These are phyloP conservation scores for Idaea dimidiata DNA, from an alignment of 2,888 invertebrate genomes.

Conservation along the genomic window DNA sequence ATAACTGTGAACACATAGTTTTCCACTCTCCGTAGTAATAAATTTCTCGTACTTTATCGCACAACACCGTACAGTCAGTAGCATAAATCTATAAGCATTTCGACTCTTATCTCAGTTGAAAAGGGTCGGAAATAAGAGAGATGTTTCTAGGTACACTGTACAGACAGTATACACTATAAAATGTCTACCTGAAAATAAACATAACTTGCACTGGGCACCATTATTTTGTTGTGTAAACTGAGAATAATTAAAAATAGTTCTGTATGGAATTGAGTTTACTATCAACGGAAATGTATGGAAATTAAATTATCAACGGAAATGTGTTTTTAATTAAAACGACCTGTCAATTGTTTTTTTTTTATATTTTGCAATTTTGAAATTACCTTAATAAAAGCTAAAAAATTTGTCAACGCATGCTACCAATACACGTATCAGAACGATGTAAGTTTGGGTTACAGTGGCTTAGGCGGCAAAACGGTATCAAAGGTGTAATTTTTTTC, in stretches of 20 bases:
- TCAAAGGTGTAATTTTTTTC: too few species aligned
- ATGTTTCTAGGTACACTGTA: background rate
- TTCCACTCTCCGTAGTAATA: background rate
- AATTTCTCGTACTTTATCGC: background rate
- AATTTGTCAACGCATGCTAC: too few species aligned
- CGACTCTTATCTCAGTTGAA: background rate
- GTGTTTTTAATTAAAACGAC: too few species aligned
- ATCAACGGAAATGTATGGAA: too few species aligned
- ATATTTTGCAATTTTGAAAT: too few species aligned
- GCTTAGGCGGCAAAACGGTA: too few species aligned
- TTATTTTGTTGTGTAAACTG: background rate
- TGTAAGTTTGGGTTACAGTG: too few species aligned
- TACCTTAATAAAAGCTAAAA: too few species aligned
- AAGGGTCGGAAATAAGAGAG: background rate
- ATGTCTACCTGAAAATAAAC: background rate
- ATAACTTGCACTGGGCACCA: background rate
- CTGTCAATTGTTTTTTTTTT: too few species aligned
- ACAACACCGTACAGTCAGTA: background rate
- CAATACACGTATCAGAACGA: too few species aligned
- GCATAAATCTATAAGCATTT: background rate
- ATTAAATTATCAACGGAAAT: too few species aligned
- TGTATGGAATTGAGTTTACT: background rate
- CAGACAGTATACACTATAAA: background rate
- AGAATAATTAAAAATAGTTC: background rate
- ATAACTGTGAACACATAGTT: background rate